Percentiles rank a stretch among this genome's conserved stretches.
These are phyloP conservation scores for Megaceryle torquata DNA, from an alignment of 2,113 vertebrate species.

Conservation along the genomic window DNA sequence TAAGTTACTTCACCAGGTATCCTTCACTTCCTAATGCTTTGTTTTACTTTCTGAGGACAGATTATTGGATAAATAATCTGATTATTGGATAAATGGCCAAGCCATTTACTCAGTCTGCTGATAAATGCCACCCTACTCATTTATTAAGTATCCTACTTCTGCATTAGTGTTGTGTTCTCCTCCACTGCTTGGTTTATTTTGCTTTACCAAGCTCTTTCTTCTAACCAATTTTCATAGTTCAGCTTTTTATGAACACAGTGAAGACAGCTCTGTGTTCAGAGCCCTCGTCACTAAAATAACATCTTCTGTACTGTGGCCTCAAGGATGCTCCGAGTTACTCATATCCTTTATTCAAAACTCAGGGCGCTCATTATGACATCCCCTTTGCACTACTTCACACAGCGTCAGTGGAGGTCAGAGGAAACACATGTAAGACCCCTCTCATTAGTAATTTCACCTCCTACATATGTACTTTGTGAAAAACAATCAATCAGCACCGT, in stretches of 20 bases:
- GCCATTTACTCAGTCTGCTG: not conserved
- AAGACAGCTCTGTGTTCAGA: not conserved
- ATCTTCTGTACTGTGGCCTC: not conserved
- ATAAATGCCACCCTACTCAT: not conserved
- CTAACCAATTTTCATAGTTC: not conserved
- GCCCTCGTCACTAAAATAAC: not conserved
- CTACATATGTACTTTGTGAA: accelerated
- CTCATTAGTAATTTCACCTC: not conserved
- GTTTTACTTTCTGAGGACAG: not conserved
- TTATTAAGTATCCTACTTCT: not conserved
- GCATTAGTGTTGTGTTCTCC: not conserved
- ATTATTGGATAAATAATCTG: not conserved
- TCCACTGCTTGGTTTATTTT: not conserved
- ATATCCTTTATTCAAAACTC: not conserved
- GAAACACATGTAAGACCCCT: not conserved
- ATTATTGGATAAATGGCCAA: not conserved
- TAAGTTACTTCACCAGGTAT: not conserved
- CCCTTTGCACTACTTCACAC: not conserved
- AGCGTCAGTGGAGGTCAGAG: not conserved
- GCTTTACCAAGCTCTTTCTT: not conserved
- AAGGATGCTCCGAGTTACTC: not conserved
- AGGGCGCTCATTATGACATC: not conserved
- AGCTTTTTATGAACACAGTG: not conserved
- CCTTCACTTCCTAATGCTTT: not conserved
- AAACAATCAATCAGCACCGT: not conserved